Evolutionary conservation across 2,113 vertebrate genomes (phyloP), one percentile per base, ranked within the genome.

Genomic region (Prinia subflava): DNA sequence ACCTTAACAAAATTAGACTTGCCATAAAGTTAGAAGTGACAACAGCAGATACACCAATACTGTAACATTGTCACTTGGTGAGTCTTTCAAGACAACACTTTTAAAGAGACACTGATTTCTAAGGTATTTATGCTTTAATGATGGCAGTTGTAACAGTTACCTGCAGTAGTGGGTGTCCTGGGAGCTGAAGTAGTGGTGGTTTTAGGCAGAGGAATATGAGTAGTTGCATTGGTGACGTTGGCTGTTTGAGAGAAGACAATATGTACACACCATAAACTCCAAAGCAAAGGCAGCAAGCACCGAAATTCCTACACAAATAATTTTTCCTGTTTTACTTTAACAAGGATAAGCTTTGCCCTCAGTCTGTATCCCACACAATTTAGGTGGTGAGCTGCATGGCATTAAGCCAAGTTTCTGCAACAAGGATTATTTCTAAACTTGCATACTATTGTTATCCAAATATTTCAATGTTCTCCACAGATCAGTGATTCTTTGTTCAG

Each of bases 211-310:
- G 84, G 86, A 78, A 75, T 25, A n/a, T 57, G 82, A 65, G 90
- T 92, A 53, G 95, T 92, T 75, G 39, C 55, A 46, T 64, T 93
- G 75, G 94, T 95, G 82, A 87, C 4, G 0, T 95, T 97, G 69
- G 79, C 97, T 97, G 94, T 89, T 94, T 49, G 50, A 93, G 28
- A 96, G 79, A 96, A 91, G 59, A 96, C 11, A 84, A 53, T 8
- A 86, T 2, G 18, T 16, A 37, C 30, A 70, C 11, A 73, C 7
- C 22, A 56, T 64, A 42, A 97, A 41, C 44, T 47, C 71, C 47
- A 87, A 63, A 64, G 11, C 19, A 42, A 86, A 70, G 44, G 68
- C 2, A 59, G 67, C 56, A 82, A 60, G 49, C 44, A n/a, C 42
- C 19, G 5, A 76, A 42, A 20, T 49, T 83, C 47, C 49, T 39